Conservation (phyloP, 2,797 vertebrate genomes). For the Lithobates sylvaticus region DNA sequence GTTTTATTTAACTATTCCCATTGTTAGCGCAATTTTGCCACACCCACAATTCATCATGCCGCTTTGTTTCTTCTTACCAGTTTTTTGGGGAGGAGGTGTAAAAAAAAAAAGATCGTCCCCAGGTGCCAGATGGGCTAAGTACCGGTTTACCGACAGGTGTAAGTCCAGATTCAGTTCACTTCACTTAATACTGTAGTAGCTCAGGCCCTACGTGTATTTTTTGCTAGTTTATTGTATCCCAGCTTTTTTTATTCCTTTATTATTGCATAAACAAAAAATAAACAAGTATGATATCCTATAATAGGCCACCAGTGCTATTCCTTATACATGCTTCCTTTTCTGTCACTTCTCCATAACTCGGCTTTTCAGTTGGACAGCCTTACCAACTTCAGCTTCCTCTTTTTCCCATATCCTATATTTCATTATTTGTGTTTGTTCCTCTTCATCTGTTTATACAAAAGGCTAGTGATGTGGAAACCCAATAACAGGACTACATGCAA, state of each 20-base stretch:
- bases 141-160: no score
- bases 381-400: slow-evolving; percentile 89
- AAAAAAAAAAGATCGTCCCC: no score
- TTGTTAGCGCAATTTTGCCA: no score
- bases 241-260: neutral
- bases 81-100: no score
- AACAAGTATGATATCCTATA: slow-evolving; percentile 24
- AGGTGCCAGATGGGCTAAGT: no score
- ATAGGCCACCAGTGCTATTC: slow-evolving; percentile 79
- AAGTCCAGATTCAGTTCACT: no score
- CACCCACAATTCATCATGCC: no score
- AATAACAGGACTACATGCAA: slow-evolving; percentile 82
- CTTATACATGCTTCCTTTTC: slow-evolving; percentile 93
- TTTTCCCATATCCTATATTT: slow-evolving; percentile 96
- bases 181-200: neutral
- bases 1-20: no score
- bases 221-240: neutral
- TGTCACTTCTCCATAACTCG: slow-evolving; percentile 98
- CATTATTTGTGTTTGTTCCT: slow-evolving; percentile 94
- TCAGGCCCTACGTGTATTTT: no score
- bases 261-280: neutral
- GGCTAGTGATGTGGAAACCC: slow-evolving; percentile 85
- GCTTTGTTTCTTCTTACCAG: no score
- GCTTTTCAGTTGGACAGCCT: slow-evolving; percentile 87
- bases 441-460: slow-evolving; percentile 81